Evolutionary conservation across 2,797 vertebrate species (phyloP), one percentile per base, ranked within the genome.

Genomic region (Myotis daubentonii): DNA sequence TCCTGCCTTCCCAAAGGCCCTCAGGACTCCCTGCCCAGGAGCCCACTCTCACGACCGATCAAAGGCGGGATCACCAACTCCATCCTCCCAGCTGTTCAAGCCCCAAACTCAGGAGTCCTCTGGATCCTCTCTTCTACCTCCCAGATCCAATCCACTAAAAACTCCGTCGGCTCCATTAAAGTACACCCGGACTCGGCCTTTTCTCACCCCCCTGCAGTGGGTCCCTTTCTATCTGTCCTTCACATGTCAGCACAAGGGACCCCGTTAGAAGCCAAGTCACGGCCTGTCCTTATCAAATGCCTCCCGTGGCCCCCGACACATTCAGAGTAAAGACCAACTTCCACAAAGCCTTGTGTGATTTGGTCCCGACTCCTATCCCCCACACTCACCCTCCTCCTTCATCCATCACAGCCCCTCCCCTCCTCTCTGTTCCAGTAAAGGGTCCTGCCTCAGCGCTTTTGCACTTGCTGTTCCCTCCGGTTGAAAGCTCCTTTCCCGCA

Each of bases 201-300:
- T 9, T 8, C 65, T 36, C 25, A 8, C 1, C 3, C 30, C 0
- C 68, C 66, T 1, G 6, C 6, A 5, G 8, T 0, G 13, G 36
- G 38, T 33, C 12, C 76, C 22, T 68, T 72, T 3, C 17, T 2
- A 6, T 19, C 90, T 51, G 5, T 15, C 44, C 55, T 19, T 41
- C 38, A 33, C 0, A 0, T 4, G 25, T 53, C n/a, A 19, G 19
- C 62, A 71, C 3, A 5, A 5, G 11, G 16, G 36, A 19, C 33
- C 51, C 57, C 11, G 41, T 76, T 6, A 87, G 33, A 38, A 71
- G 76, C 53, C 16, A 17, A 8, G 44, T 15, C 25, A 19, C 33
- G 23, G 11, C 33, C 70, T n/a, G 23, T 62, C 33, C 19, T 30
- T 36, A 33, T 53, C 28, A 11, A 17, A 71, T 11, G 1, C 51